These are phyloP conservation scores for Mesochorus sp. DNA, from an alignment of 2,888 invertebrate species.

Conservation along the genomic window DNA sequence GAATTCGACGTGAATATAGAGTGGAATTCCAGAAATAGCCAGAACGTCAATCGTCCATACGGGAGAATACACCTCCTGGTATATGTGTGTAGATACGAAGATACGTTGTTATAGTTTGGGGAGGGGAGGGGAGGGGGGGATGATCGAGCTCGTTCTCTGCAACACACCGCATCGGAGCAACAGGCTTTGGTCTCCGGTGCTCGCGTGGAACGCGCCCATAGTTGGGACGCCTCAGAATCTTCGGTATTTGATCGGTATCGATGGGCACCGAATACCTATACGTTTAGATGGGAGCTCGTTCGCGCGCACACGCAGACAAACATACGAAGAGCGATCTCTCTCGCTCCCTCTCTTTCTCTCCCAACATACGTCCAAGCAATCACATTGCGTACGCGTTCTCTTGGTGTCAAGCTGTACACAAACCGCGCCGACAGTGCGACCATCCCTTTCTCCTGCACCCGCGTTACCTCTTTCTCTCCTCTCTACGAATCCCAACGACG, in stretches of 20 bases:
- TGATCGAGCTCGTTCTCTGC: constrained; percentile 33
- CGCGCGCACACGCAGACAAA: constrained; percentile 17
- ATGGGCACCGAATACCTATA: constrained; percentile 65
- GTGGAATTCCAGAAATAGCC: constrained; percentile 54
- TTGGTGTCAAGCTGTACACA: constrained; percentile 70
- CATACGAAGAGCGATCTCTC: constrained; percentile 15
- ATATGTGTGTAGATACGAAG: constrained; percentile 19
- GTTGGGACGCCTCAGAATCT: constrained; percentile 79
- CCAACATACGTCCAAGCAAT: constrained; percentile 27
- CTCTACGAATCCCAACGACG: constrained; percentile 35
- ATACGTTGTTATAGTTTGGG: constrained; percentile 48
- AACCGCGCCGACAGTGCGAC: constrained; percentile 44
- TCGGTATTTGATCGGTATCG: constrained; percentile 79
- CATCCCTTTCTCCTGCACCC: constrained; percentile 20
- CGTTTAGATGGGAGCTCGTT: constrained; percentile 65
- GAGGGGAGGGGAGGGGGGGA: constrained; percentile 50
- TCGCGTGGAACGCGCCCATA: constrained; percentile 63
- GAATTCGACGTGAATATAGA: constrained; percentile 31
- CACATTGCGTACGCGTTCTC: constrained; percentile 31
- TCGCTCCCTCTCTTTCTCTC: constrained; percentile 17
- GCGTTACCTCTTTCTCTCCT: constrained; percentile 39
- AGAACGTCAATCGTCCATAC: constrained; percentile 40
- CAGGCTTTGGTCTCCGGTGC: constrained; percentile 56
- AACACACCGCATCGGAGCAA: constrained; percentile 58
- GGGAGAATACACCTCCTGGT: constrained; percentile 13